These are phyloP conservation scores for Anodontia alba DNA, from an alignment of 2,888 invertebrate species.

Conservation along the genomic window DNA sequence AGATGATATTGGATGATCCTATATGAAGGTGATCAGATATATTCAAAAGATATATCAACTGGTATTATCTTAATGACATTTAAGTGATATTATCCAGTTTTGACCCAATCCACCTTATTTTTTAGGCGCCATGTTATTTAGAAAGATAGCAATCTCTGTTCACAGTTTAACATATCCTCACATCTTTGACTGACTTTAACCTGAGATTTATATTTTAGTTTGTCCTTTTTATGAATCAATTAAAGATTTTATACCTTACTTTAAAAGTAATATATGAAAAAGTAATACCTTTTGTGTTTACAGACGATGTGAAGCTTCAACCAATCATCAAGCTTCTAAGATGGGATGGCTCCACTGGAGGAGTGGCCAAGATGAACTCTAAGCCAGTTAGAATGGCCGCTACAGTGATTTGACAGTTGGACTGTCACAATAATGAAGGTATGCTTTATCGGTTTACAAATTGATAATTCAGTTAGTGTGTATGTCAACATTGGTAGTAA, in stretches of 20 bases:
- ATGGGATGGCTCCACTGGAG: neutral
- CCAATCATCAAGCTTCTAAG: neutral
- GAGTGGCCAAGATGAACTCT: neutral
- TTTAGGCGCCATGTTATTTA: neutral
- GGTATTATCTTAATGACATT: neutral
- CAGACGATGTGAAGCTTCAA: neutral
- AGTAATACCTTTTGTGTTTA: neutral
- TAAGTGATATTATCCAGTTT: neutral
- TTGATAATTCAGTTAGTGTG: constrained; percentile 15
- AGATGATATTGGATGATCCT: neutral
- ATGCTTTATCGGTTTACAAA: constrained; percentile 7
- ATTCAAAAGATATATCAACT: neutral
- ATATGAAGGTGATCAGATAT: too few relatives aligned
- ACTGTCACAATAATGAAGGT: constrained; percentile 6
- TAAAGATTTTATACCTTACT: neutral
- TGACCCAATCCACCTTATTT: neutral
- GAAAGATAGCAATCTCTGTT: constrained; percentile 2
- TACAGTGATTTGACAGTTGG: neutral
- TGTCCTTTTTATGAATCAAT: neutral
- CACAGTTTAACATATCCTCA: constrained; percentile 13
- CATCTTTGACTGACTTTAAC: constrained; percentile 10
- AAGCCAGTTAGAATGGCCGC: neutral
- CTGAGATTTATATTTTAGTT: neutral
- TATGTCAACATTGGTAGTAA: constrained; percentile 13
- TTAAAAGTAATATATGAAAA: neutral